Percentiles rank a stretch among this genome's conserved stretches.
Conservation (phyloP, 2,888 invertebrate species). For the Andrena flavipes region DNA sequence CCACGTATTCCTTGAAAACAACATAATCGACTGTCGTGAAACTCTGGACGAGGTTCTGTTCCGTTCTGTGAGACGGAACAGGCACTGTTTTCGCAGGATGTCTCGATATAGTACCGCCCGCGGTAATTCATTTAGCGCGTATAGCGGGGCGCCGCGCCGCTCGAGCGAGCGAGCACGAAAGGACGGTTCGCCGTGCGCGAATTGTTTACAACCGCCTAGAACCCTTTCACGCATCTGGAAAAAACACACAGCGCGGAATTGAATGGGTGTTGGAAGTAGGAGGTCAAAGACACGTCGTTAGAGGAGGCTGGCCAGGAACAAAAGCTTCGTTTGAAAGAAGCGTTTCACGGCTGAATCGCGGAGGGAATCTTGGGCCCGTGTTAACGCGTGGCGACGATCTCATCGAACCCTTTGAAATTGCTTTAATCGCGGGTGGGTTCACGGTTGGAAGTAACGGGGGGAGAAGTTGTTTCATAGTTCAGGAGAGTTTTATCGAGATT, state of each 20-base stretch:
- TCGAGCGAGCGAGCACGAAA: neutral
- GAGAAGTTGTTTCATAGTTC: neutral
- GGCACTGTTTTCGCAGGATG: neutral
- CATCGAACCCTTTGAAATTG: neutral
- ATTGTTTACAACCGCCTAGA: neutral
- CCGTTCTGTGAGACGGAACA: too few relatives aligned
- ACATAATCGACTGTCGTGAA: too few relatives aligned
- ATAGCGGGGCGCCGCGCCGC: neutral
- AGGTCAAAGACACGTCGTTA: conserved; percentile 46
- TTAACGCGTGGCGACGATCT: neutral
- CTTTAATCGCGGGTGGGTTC: neutral
- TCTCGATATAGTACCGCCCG: neutral
- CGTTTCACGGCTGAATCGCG: neutral
- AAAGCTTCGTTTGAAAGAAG: conserved; percentile 7
- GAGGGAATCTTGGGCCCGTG: neutral
- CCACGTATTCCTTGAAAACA: too few relatives aligned
- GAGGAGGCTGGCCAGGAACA: neutral
- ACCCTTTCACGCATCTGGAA: neutral
- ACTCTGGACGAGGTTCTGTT: too few relatives aligned
- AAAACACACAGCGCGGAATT: neutral
- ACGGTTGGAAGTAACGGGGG: neutral
- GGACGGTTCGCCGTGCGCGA: neutral
- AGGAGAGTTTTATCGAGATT: too few relatives aligned
- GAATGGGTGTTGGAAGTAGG: conserved; percentile 5
- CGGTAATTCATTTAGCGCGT: conserved; percentile 18